Evolutionary conservation across 2,797 vertebrate species (phyloP).

Genomic region (Micromesistius poutassou): DNA sequence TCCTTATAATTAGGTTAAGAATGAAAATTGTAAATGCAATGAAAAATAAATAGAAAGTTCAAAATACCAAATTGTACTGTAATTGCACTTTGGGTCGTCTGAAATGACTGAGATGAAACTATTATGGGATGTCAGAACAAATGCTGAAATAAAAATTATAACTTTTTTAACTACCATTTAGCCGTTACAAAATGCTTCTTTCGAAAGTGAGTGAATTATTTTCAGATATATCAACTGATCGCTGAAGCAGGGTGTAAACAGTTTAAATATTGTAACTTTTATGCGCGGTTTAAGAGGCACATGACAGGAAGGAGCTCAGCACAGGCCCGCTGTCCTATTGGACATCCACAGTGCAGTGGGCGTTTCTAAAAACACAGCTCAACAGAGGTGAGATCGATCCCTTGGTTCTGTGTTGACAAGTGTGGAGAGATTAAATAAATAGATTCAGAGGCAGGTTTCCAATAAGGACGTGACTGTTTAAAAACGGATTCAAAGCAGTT

Average conservation of each 20-base stretch:
- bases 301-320: no score
- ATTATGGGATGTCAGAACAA: background rate
- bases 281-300: background rate
- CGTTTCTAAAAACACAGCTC: no score
- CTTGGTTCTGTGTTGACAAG: background rate
- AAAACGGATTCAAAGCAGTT: constrained; percentile 2
- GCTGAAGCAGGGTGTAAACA: background rate
- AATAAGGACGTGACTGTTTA: background rate
- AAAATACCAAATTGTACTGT: background rate
- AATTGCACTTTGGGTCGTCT: background rate
- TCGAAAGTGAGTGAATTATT: background rate
- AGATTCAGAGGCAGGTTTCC: background rate
- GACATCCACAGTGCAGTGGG: background rate
- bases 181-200: background rate
- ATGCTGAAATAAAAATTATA: background rate
- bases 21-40: background rate
- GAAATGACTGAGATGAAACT: background rate
- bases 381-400: background rate
- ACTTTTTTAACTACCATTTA: background rate
- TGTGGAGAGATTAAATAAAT: background rate
- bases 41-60: background rate
- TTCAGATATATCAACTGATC: background rate
- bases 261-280: background rate
- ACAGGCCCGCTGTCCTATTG: no score
- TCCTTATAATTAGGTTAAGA: background rate